Evolutionary conservation across 1,140 invertebrate species (phyloP), one percentile per base, ranked within the genome.

Genomic region (Apolygus lucorum): DNA sequence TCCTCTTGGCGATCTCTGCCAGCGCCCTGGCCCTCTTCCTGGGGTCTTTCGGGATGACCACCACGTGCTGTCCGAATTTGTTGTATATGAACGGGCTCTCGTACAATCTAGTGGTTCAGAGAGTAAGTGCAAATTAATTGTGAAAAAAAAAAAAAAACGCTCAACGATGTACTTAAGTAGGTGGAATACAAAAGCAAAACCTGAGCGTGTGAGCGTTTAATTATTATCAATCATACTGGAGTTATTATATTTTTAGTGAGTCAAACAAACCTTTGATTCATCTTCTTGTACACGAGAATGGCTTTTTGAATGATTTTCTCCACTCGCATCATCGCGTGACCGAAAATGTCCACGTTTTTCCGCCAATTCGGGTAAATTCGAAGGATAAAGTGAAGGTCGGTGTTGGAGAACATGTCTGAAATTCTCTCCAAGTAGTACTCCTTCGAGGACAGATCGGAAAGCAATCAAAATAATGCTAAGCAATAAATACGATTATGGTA

Each of bases 321-420:
- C 13, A 59, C 54, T 24, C 54, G 54, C 54, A 59, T 59, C 54
- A 59, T 59, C 13, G 54, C 54, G 22, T 59, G 54, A 59, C 54
- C 54, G 22, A 59, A 59, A 59, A 59, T 59, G 22, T 59, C 54
- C 4, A 59, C 54, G 22, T 59, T 59, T 24, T 24, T 59, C 54
- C 22, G 8, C 54, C 54, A 59, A 22, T 59, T 59, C 11, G 54
- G 54, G 22, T 59, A 59, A 8, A 59, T 11, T 17, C 54, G 54
- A 11, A 59, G 54, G 11, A 59, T 59, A 22, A 59, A 59, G 22
- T 59, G 8, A 8, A 59, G 22, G 22, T 59, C 54, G 4, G 54
- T 59, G 54, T 59, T 11, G 22, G 54, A 17, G 54, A 59, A 59
- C 54, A 59, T 59, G 22, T 59, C 54, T 4, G 54, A 8, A 24